Percentiles rank a stretch among this genome's conserved stretches.
phyloP scores from a whole-genome alignment of 2,113 vertebrate genomes.

The Hippoglossus stenolepis region DNA sequence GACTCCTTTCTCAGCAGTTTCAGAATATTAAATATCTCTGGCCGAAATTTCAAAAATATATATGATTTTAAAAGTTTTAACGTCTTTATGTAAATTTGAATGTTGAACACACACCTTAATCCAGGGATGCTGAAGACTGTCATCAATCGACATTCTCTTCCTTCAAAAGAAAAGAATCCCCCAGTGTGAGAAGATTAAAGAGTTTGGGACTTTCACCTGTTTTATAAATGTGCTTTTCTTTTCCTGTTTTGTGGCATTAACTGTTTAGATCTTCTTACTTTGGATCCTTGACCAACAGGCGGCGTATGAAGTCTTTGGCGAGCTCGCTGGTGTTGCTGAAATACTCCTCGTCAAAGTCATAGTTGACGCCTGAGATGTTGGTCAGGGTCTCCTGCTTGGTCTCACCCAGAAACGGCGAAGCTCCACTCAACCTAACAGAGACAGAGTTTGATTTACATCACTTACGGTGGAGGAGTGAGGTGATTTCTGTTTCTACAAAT shows the following conservation, averaged over 20 bases:
- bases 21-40: not conserved
- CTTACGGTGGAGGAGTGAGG: not conserved
- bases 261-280: constrained; percentile 83
- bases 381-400: constrained; percentile 98
- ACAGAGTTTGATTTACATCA: constrained; percentile 17
- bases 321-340: constrained; percentile 97
- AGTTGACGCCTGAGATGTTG: constrained; percentile 97
- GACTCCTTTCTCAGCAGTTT: not conserved
- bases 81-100: too few relatives aligned
- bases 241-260: not conserved
- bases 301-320: constrained; percentile 97
- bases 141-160: constrained; percentile 95
- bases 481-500: not conserved
- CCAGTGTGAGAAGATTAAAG: constrained; percentile 8
- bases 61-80: too few relatives aligned
- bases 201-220: not conserved
- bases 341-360: constrained; percentile 97
- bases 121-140: constrained; percentile 96
- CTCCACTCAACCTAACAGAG: constrained; percentile 88
- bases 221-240: not conserved
- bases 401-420: constrained; percentile 95
- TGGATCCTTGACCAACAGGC: constrained; percentile 95
- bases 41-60: too few relatives aligned
- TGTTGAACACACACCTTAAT: constrained; percentile 87
- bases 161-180: constrained; percentile 71